Evolutionary conservation across 1,140 invertebrate species (phyloP).

Genomic region (Coelopa frigida): DNA sequence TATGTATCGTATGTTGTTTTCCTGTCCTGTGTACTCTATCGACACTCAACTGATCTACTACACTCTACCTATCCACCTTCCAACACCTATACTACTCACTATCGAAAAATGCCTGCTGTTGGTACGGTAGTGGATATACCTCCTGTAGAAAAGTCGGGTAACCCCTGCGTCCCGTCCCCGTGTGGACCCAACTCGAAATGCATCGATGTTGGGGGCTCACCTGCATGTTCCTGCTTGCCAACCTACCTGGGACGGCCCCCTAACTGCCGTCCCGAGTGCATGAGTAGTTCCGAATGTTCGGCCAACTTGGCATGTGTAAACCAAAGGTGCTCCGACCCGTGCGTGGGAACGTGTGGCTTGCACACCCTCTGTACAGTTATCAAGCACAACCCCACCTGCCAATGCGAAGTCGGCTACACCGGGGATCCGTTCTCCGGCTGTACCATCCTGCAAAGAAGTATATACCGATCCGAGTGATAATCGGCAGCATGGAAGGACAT

Average conservation of each 20-base stretch:
- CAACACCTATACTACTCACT: constrained; percentile 1
- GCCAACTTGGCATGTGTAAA: constrained; percentile 67
- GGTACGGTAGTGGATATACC: constrained; percentile 26
- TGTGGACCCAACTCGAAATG: constrained; percentile 75
- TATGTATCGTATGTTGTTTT: constrained; percentile 21
- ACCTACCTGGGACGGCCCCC: constrained; percentile 68
- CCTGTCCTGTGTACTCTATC: constrained; percentile 21
- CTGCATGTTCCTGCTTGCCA: constrained; percentile 66
- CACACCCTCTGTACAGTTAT: constrained; percentile 67
- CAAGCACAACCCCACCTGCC: constrained; percentile 68
- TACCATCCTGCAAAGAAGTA: constrained; percentile 44
- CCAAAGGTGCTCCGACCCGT: constrained; percentile 74
- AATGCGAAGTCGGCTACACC: constrained; percentile 63
- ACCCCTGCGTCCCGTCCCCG: constrained; percentile 60
- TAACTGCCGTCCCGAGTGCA: constrained; percentile 73
- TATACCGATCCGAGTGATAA: constrained; percentile 14
- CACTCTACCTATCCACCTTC: constrained; percentile 3
- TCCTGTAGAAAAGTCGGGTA: constrained; percentile 31
- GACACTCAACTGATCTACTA: constrained; percentile 14
- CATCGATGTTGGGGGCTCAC: constrained; percentile 58
- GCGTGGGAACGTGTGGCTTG: constrained; percentile 66
- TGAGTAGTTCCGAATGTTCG: constrained; percentile 64
- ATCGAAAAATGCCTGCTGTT: constrained; percentile 3
- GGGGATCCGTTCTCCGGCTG: constrained; percentile 69
- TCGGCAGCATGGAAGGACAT: neutral